Evolutionary conservation across 1,140 invertebrate genomes (phyloP).

Genomic region (Zaprionus capensis): DNA sequence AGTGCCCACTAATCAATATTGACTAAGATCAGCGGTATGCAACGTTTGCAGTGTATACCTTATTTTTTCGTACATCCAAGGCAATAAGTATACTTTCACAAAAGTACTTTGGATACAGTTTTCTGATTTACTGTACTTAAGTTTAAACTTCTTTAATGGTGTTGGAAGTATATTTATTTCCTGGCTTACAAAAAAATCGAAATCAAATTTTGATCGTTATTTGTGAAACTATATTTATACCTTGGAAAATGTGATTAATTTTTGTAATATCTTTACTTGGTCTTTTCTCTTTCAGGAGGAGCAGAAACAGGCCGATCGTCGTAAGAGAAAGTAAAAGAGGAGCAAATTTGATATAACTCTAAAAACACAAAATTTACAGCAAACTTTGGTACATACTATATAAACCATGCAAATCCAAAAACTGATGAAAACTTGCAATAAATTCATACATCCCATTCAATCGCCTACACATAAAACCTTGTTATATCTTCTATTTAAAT

Average conservation of each 20-base stretch:
- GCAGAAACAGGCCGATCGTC: slow-evolving; percentile 75
- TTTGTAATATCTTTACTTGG: slow-evolving; percentile 6
- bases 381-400: slow-evolving; percentile 23
- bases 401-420: slow-evolving; percentile 37
- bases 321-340: slow-evolving; percentile 64
- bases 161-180: slow-evolving; percentile 69
- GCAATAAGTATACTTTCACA: slow-evolving; percentile 81
- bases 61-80: slow-evolving; percentile 43
- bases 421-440: slow-evolving; percentile 17
- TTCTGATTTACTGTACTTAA: not conserved
- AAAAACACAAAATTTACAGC: slow-evolving; percentile 2
- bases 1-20: slow-evolving; percentile 14
- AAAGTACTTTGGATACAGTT: slow-evolving; percentile 28
- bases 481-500: not conserved
- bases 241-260: slow-evolving; percentile 38
- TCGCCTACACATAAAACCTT: not conserved
- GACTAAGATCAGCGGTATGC: slow-evolving; percentile 45
- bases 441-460: slow-evolving; percentile 14
- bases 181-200: slow-evolving; percentile 40
- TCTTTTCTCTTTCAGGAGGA: slow-evolving; percentile 71
- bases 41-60: slow-evolving; percentile 33
- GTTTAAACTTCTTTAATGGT: not conserved
- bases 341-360: slow-evolving; percentile 11
- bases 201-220: slow-evolving; percentile 25
- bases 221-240: slow-evolving; percentile 76